Evolutionary conservation across 1,140 invertebrate species (phyloP), one percentile per base, ranked within the genome.

Genomic region (Lepidotrigona ventralis): DNA sequence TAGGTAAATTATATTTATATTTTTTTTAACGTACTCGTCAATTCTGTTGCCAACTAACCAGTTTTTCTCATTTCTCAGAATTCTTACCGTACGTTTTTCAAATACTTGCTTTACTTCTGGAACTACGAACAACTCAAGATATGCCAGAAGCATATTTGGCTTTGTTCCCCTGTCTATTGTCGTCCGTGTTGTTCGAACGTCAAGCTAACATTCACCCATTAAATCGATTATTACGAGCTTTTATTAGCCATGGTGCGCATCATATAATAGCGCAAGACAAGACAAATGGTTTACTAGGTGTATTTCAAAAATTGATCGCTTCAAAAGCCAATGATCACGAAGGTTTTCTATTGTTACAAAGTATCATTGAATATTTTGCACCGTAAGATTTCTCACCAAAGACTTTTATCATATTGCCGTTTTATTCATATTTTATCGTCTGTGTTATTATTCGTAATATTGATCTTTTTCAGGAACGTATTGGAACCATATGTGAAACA

Each of bases 81-180:
- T 99, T 99, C 95, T 97, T 99, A 93, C 99, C 99, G 1, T 99
- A 99, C 93, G 97, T 99, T 58, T 99, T 99, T 93, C 99, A 99
- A 97, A 96, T 99, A 91, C 94, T 99, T 56, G 98, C 98, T 0
- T 94, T 99, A 11, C 94, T 99, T 56, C 95, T 99, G 92, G 98
- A 99, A 94, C 94, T 98, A 78, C 97, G 97, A 83, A 91, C 92
- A 15, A 91, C 74, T 46, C 89, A 89, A 74, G 88, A 92, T 17
- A 95, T 98, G 80, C 96, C 97, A 1, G 97, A 97, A 70, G 95
- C 97, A 0, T 99, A 99, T 93, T 97, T 98, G 95, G 96, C 96
- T 11, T 94, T 99, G 56, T 98, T 99, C 88, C 97, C 98, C 0
- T 98, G 97, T 92, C 94, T 99, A 21, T 94, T 99, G 58, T 95